These are phyloP conservation scores for Pedetes capensis DNA, from an alignment of 2,113 vertebrate genomes.

Conservation along the genomic window DNA sequence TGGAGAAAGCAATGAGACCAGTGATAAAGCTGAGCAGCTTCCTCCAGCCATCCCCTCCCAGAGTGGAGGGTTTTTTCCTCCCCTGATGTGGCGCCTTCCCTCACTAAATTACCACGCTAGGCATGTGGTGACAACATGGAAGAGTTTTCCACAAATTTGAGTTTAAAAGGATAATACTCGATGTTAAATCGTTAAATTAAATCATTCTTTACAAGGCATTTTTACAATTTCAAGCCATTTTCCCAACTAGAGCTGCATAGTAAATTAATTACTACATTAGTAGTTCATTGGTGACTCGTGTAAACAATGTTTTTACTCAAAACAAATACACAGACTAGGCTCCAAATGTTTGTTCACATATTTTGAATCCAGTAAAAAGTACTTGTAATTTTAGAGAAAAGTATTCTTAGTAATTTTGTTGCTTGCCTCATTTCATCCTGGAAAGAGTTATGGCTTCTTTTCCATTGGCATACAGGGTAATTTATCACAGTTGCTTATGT, in stretches of 20 bases:
- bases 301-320: constrained; percentile 59
- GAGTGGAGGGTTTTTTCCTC: not conserved
- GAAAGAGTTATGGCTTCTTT: not conserved
- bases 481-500: constrained; percentile 20
- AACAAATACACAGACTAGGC: constrained; percentile 47
- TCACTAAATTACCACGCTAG: constrained; percentile 14
- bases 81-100: not conserved
- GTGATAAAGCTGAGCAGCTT: not conserved
- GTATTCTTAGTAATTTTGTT: not conserved
- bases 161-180: constrained; percentile 43
- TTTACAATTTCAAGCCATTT: constrained; percentile 73
- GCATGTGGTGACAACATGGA: not conserved
- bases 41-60: not conserved
- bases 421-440: not conserved
- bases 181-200: constrained; percentile 61
- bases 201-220: constrained; percentile 72
- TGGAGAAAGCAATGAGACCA: not conserved
- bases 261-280: constrained; percentile 72
- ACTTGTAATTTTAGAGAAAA: constrained; percentile 5
- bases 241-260: constrained; percentile 48
- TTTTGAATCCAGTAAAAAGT: constrained; percentile 55
- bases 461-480: not conserved
- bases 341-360: constrained; percentile 63
- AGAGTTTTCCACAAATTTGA: constrained; percentile 67
- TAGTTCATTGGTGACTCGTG: constrained; percentile 57